Evolutionary conservation across 1,140 invertebrate genomes (phyloP).

Genomic region (Popillia japonica): DNA sequence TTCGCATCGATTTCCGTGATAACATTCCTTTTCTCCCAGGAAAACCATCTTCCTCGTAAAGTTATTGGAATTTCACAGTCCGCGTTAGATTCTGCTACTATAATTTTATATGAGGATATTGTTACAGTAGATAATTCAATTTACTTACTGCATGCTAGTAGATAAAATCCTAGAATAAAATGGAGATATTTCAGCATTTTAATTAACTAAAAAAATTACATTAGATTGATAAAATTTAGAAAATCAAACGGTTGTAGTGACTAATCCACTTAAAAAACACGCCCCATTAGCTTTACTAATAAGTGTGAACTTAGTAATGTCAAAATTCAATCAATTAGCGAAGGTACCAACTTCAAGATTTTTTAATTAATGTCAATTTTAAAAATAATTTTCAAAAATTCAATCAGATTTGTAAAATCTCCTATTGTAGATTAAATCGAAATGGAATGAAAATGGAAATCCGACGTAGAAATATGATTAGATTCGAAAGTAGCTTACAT

Average conservation of each 20-base stretch:
- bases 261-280: background rate
- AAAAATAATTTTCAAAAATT: too few relatives aligned
- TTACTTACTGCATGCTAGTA: slow-evolving; percentile 5
- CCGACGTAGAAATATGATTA: background rate
- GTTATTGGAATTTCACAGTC: slow-evolving; percentile 76
- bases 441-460: too few relatives aligned
- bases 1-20: slow-evolving; percentile 83
- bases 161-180: background rate
- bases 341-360: too few relatives aligned
- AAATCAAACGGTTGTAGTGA: background rate
- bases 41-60: slow-evolving; percentile 88
- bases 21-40: slow-evolving; percentile 86
- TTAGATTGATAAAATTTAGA: background rate
- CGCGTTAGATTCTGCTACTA: slow-evolving; percentile 42
- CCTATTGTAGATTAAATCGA: too few relatives aligned
- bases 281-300: background rate
- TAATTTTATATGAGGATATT: background rate
- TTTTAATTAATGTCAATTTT: too few relatives aligned
- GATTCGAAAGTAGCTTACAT: background rate
- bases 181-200: background rate
- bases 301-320: background rate
- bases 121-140: background rate
- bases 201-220: slow-evolving; percentile 27
- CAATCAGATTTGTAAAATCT: too few relatives aligned
- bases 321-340: too few relatives aligned